phyloP scores from a whole-genome alignment of 2,888 invertebrate genomes.

The Catonia carolina region DNA sequence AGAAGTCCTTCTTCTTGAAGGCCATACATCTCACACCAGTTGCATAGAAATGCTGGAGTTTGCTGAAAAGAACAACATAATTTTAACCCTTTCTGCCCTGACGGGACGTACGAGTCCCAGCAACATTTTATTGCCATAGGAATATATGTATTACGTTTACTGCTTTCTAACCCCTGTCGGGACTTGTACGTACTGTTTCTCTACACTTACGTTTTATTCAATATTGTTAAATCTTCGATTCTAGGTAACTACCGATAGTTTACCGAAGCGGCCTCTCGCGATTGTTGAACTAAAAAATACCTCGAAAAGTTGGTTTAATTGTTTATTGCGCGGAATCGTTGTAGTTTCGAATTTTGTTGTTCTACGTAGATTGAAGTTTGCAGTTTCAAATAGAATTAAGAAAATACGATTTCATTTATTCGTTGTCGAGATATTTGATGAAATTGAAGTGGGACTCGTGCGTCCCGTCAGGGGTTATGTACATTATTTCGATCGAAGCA shows the following conservation, averaged over 20 bases:
- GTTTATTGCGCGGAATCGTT: no score
- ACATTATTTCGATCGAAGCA: no score
- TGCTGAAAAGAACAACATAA: slow-evolving; percentile 2
- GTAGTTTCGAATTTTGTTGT: no score
- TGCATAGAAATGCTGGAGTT: slow-evolving; percentile 7
- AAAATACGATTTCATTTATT: not conserved
- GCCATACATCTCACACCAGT: slow-evolving; percentile 2
- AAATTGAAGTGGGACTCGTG: not conserved
- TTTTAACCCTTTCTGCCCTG: no score
- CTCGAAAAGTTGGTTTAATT: no score
- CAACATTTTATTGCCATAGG: no score
- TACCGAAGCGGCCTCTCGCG: no score
- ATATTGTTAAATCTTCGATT: no score
- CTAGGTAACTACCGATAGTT: not conserved
- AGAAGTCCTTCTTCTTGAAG: not conserved
- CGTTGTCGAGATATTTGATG: not conserved
- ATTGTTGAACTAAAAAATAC: no score
- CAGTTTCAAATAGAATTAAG: not conserved
- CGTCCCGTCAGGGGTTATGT: not conserved
- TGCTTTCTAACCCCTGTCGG: not conserved
- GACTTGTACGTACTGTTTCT: not conserved
- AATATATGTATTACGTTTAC: no score
- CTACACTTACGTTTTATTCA: no score
- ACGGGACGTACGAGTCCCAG: no score
- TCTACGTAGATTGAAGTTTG: not conserved